A percentile compares a stretch with the other conserved stretches of the same genome.
These are phyloP conservation scores for Eriocheir sinensis DNA, from an alignment of 1,140 invertebrate species.

Conservation along the genomic window DNA sequence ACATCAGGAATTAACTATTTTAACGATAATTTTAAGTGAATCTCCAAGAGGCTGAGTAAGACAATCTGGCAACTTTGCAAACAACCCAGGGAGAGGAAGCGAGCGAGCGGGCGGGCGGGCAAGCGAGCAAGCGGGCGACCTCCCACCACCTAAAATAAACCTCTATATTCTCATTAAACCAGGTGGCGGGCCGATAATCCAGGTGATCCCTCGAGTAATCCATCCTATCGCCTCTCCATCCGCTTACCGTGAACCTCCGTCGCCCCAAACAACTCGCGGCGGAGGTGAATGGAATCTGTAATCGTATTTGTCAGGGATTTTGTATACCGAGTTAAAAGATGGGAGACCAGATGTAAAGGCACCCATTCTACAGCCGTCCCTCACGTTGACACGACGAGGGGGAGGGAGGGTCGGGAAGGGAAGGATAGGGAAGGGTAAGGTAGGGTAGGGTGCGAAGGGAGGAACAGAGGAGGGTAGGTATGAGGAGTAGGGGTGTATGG, in stretches of 20 bases:
- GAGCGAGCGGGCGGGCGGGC: too few species aligned
- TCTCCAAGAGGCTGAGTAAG: too few species aligned
- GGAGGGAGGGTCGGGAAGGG: background rate
- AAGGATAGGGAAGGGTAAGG: background rate
- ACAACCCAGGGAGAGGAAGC: too few species aligned
- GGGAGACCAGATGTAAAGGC: constrained; percentile 73
- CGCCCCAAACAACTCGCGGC: constrained; percentile 43
- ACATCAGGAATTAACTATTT: too few species aligned
- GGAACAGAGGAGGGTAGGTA: too few species aligned
- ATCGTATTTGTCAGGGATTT: constrained; percentile 78
- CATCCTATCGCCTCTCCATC: constrained; percentile 65
- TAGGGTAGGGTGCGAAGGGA: background rate
- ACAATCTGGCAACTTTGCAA: too few species aligned
- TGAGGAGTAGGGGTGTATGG: background rate
- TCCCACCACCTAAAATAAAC: constrained; percentile 41
- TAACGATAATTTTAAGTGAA: too few species aligned
- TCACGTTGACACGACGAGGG: constrained; percentile 31
- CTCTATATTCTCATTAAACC: constrained; percentile 66
- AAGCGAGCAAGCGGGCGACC: too few species aligned
- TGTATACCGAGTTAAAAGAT: constrained; percentile 76
- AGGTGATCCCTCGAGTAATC: constrained; percentile 60
- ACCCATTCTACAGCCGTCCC: constrained; percentile 55
- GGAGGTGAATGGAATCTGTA: constrained; percentile 70
- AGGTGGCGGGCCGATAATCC: constrained; percentile 64
- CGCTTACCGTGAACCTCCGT: constrained; percentile 48